Base-by-base conservation (phyloP, 2,888 invertebrate species). In the Anthrax anthrax region DNA sequence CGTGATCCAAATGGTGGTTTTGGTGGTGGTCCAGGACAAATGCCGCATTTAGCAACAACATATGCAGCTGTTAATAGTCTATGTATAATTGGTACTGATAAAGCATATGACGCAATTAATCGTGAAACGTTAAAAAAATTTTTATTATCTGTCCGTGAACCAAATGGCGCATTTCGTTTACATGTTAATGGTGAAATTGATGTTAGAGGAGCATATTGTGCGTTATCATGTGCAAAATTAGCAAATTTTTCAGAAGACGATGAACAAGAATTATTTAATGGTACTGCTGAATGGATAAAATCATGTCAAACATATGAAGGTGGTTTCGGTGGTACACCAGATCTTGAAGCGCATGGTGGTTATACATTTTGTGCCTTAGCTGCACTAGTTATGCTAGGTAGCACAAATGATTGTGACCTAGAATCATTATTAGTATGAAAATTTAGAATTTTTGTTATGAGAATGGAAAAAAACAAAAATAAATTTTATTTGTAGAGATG, bases 271-370 rank as follows among this genome's bases (percentile, higher is more conserved):
- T 69, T 98, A 50, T 90, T 91, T 70, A 79, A 83, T 52, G 80
- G 81, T 44, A 87, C 92, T 13, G 86, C 87, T 0, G 85, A 91
- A 60, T 98, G 96, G 96, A 81, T 98, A 57, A 76, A 84, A 1
- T 80, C 85, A 54, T 97, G 97, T 71, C 97, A 98, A 69, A 94
- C 95, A 0, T 98, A 96, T 71, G 98, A 99, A 70, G 98, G 98
- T 39, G 98, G 98, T 1, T 98, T 98, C 72, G 87, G 86, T 37
- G 96, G 95, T 0, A 83, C 76, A 54, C 91, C 91, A 1, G 91
- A 89, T 10, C 80, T 91, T 77, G 98, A 99, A 69, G 97, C 98
- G 8, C 98, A 98, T 71, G 98, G 98, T 3, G 98, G 98, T n/a
- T 98, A 98, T 68, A 84, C 96, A 1, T 98, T 91, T 69, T 99